These are phyloP conservation scores for Drosophila helvetica DNA, from an alignment of 2,888 invertebrate genomes.

Conservation along the genomic window DNA sequence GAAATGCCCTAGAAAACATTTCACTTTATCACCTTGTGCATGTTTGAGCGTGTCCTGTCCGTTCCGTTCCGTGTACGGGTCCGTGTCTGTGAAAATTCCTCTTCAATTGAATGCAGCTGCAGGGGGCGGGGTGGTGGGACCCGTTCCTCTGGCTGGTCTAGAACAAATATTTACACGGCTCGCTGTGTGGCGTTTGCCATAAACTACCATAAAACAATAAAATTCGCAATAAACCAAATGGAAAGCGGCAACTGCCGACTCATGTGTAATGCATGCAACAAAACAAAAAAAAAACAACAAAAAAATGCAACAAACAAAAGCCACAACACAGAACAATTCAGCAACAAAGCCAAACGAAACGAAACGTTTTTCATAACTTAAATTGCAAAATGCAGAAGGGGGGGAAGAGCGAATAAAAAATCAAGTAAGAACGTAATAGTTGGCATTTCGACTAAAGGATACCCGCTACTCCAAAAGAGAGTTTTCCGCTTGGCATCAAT, in stretches of 20 bases:
- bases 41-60: slow-evolving; percentile 48
- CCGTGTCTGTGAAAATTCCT: slow-evolving; percentile 32
- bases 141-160: background rate
- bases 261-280: slow-evolving; percentile 62
- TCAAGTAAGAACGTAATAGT: background rate
- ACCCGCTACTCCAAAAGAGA: too few species aligned
- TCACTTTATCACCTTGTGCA: slow-evolving; percentile 58
- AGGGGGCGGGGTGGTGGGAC: background rate
- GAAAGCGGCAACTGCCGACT: slow-evolving; percentile 62
- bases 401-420: slow-evolving; percentile 8
- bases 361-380: slow-evolving; percentile 65
- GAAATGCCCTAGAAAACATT: slow-evolving; percentile 66
- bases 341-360: slow-evolving; percentile 34
- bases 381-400: slow-evolving; percentile 57
- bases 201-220: slow-evolving; percentile 74
- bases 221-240: slow-evolving; percentile 76
- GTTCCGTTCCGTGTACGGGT: background rate
- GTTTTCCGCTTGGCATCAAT: too few species aligned
- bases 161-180: slow-evolving; percentile 64
- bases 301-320: slow-evolving; percentile 50
- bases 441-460: too few species aligned
- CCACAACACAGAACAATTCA: slow-evolving; percentile 34
- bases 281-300: background rate
- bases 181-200: slow-evolving; percentile 53
- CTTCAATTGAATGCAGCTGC: slow-evolving; percentile 21